Base-by-base conservation (phyloP, 2,797 vertebrate species). In the Phrynocephalus forsythii region DNA sequence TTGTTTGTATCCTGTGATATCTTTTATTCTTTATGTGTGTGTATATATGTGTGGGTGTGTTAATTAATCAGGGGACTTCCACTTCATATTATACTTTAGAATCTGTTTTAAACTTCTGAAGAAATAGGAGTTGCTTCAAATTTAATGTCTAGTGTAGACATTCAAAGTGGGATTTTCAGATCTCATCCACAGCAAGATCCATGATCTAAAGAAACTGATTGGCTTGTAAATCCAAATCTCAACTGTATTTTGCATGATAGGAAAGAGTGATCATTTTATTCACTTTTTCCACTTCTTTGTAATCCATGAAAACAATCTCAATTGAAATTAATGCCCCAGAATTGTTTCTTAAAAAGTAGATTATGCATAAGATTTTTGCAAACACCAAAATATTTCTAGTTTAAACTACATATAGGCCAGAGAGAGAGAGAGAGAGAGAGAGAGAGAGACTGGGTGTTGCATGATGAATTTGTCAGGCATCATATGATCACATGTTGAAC, bases 1-100 rank as follows among this genome's bases (percentile, higher is more conserved):
- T 94, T 94, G 94, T 91, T 92, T 93, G 77, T 96, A 93, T 88
- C 90, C 71, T 92, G 94, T 88, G 94, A 95, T 94, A 95, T 79
- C 85, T 90, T 80, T 78, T 94, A 91, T 93, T 95, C 91, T 89
- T 83, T 89, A 67, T 2, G 56, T 92, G 63, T 89, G 86, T 50
- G 83, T 79, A 85, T 79, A 15, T 44, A 66, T 92, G 69, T 88
- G 13, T 89, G 79, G 84, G 86, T 48, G 84, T 88, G 85, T 79
- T 89, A 94, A 88, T 3, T 3, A 90, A 84, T 63, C 60, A 82
- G 83, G 86, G 60, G 66, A 66, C 85, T 91, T 91, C 92, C 52
- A 7, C 67, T 90, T 93, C 89, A 86, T 94, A 52, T 85, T 90
- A 33, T 90, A 24, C 71, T 85, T 87, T 90, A 75, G n/a, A 93